Conservation (phyloP, 2,797 vertebrate species). For the Bovichtus diacanthus region DNA sequence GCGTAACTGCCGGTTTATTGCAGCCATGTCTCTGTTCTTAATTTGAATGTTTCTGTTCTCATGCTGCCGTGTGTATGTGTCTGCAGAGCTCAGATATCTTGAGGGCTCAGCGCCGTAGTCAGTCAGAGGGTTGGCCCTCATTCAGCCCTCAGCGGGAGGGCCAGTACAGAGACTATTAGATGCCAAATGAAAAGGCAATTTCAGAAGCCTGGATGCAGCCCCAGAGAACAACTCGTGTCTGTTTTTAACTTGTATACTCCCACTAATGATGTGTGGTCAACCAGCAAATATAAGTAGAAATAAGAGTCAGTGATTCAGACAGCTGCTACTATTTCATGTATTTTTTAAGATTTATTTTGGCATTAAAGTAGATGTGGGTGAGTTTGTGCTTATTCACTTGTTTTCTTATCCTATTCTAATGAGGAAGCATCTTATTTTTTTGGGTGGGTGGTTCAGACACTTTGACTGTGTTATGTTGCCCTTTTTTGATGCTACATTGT, state of each 20-base stretch:
- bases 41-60: constrained; percentile 5
- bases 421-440: neutral
- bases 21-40: neutral
- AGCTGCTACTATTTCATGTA: neutral
- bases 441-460: neutral
- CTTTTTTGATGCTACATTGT: neutral
- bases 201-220: constrained; percentile 38
- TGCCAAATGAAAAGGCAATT: constrained; percentile 55
- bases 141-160: constrained; percentile 56
- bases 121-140: constrained; percentile 47
- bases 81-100: constrained; percentile 22
- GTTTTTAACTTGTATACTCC: constrained; percentile 39
- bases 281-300: constrained; percentile 26
- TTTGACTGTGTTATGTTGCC: neutral
- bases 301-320: constrained; percentile 16
- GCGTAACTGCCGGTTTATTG: constrained; percentile 3
- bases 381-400: neutral
- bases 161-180: constrained; percentile 45
- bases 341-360: neutral
- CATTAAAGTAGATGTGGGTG: neutral
- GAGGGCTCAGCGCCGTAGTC: constrained; percentile 55
- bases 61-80: neutral
- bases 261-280: constrained; percentile 43
- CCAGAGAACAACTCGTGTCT: constrained; percentile 23
- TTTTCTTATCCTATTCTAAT: neutral